Base-by-base conservation (phyloP, 2,797 vertebrate species). In the Gila robusta region DNA sequence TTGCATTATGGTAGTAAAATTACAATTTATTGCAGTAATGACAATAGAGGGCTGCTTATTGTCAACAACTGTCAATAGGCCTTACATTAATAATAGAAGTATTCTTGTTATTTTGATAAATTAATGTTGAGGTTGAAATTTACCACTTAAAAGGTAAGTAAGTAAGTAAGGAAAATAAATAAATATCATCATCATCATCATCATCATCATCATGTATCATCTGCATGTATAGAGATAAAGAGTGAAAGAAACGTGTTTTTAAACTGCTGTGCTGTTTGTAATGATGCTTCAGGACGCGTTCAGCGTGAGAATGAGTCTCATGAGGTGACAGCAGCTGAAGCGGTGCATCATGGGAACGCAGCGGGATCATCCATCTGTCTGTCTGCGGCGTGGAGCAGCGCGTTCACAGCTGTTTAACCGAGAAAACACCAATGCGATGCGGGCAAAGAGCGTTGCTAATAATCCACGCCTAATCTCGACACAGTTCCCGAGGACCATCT, bases 311-410 rank as follows among this genome's bases (percentile, higher is more conserved):
- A 70, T 70, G 10, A 62, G 35, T 49, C 32, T 39, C 32, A 3
- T 84, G 74, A 54, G 21, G 81, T 32, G 62, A 84, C 72, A 84
- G 73, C 84, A 72, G 84, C 23, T 59, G 37, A 70, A 21, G 77
- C 62, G 52, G 64, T 11, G 54, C 39, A 64, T 64, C 77, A 73
- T 80, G 84, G 52, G 84, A 81, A n/a, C 52, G 14, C 76, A 35
- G 56, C 23, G 44, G 83, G 54, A 67, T 67, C 70, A 9, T 66
- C 84, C 78, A 81, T 86, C 78, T 86, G 84, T 74, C 78, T 16
- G 67, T 44, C 78, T 16, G 69, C n/a, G 69, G 84, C 77, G 54
- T 85, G 37, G 67, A 79, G 76, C 77, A 64, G 78, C 77, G 39
- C 54, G 26, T 80, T 64, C 78, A 74, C 84, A 86, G 44, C 84